Percentiles rank a stretch among this genome's conserved stretches.
Conservation (phyloP, 2,888 invertebrate genomes). For the Hypolimnas misippus region DNA sequence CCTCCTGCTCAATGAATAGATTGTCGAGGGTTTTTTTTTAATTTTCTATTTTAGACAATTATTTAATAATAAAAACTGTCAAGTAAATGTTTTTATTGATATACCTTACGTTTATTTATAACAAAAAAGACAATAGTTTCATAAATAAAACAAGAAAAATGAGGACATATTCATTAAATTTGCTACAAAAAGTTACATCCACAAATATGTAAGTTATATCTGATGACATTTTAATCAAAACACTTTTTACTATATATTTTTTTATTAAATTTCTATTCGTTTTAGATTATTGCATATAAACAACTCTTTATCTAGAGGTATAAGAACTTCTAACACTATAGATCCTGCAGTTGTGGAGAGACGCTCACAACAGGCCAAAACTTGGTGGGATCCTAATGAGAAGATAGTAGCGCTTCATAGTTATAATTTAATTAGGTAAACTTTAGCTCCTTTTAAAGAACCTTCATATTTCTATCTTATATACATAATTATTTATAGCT, state of each 20-base stretch:
- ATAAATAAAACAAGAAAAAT: neutral
- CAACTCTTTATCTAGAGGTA: neutral
- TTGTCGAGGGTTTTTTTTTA: too few relatives aligned
- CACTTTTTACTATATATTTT: neutral
- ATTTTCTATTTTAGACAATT: too few relatives aligned
- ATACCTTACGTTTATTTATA: too few relatives aligned
- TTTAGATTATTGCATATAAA: neutral
- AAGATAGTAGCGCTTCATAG: slow-evolving; percentile 88
- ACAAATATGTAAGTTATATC: slow-evolving; percentile 2
- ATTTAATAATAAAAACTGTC: too few relatives aligned
- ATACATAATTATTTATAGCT: too few relatives aligned
- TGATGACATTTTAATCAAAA: neutral
- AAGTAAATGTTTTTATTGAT: too few relatives aligned
- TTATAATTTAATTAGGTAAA: slow-evolving; percentile 88
- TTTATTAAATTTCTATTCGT: neutral
- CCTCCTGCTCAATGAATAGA: too few relatives aligned
- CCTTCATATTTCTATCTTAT: too few relatives aligned
- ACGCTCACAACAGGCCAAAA: slow-evolving; percentile 80
- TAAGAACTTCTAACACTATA: neutral
- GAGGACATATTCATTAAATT: slow-evolving; percentile 29
- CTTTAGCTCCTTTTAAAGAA: too few relatives aligned
- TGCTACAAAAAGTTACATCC: neutral
- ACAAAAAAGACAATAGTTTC: too few relatives aligned
- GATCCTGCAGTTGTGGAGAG: neutral
- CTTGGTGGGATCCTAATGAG: slow-evolving; percentile 92